phyloP scores from a whole-genome alignment of 2,888 invertebrate species.

The Megaustenia siamemsis region DNA sequence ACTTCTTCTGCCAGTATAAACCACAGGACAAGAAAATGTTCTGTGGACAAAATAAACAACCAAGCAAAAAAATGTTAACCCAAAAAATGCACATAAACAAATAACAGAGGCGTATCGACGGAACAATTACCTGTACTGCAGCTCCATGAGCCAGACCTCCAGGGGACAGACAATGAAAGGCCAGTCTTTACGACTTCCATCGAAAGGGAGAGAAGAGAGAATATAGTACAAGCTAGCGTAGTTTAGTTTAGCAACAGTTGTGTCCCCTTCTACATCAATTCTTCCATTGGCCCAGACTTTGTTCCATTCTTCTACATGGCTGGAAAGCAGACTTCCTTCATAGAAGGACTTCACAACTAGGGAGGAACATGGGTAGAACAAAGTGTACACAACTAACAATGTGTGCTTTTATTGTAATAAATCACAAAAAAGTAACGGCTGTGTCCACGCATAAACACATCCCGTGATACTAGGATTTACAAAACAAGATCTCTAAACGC shows the following conservation, averaged over 20 bases:
- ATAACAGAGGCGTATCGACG: neutral
- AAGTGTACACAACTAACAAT: too few relatives aligned
- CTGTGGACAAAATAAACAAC: too few relatives aligned
- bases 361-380: neutral
- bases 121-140: slow-evolving; percentile 58
- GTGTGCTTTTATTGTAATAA: too few relatives aligned
- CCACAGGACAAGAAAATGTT: too few relatives aligned
- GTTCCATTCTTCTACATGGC: slow-evolving; percentile 71
- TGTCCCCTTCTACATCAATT: slow-evolving; percentile 74
- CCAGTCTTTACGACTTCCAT: slow-evolving; percentile 59
- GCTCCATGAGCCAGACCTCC: slow-evolving; percentile 76
- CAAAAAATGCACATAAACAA: neutral
- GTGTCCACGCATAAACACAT: too few relatives aligned
- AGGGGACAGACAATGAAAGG: slow-evolving; percentile 77
- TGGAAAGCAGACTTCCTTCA: slow-evolving; percentile 60
- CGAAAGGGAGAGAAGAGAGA: slow-evolving; percentile 73
- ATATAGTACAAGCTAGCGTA: slow-evolving; percentile 77
- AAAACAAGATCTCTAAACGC: too few relatives aligned
- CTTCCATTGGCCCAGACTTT: slow-evolving; percentile 73
- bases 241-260: slow-evolving; percentile 65
- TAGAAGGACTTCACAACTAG: slow-evolving; percentile 2
- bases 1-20: too few relatives aligned
- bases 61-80: too few relatives aligned
- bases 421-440: too few relatives aligned
- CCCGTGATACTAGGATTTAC: too few relatives aligned